Evolutionary conservation across 2,888 invertebrate genomes (phyloP).

Genomic region (Tupiocoris notatus): DNA sequence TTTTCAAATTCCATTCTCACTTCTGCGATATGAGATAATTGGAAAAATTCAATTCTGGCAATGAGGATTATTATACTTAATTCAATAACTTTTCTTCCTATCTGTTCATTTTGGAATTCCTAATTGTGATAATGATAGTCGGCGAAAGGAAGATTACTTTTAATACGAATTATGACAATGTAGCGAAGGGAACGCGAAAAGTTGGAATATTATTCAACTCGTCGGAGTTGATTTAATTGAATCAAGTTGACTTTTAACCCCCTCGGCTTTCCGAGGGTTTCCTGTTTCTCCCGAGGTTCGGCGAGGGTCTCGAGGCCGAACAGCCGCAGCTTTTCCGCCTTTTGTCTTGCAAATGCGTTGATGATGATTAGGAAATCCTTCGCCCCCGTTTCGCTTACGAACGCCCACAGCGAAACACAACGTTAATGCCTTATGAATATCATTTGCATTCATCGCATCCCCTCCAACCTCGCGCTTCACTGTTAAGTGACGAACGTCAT

Average conservation of each 20-base stretch:
- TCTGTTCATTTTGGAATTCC: no score
- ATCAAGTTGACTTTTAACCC: not conserved
- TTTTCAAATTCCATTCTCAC: no score
- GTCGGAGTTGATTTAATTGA: not conserved
- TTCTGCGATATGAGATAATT: no score
- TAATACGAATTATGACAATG: no score
- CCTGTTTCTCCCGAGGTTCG: no score
- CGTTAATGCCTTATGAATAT: not conserved
- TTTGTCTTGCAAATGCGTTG: not conserved
- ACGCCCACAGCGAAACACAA: no score
- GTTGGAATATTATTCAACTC: not conserved
- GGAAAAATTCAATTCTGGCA: no score
- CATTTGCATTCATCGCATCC: not conserved
- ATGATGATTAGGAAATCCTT: not conserved
- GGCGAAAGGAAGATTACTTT: no score
- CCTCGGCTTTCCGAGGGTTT: not conserved
- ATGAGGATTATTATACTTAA: no score
- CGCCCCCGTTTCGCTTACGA: not conserved
- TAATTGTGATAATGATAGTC: no score
- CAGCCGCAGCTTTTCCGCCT: not conserved
- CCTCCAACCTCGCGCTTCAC: not conserved
- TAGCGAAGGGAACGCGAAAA: not conserved
- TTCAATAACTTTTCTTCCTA: no score
- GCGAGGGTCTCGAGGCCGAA: no score
- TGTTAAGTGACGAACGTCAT: not conserved